A percentile compares a stretch with the other conserved stretches of the same genome.
phyloP scores from a whole-genome alignment of 2,888 invertebrate species.

The Drosophila birchii region DNA sequence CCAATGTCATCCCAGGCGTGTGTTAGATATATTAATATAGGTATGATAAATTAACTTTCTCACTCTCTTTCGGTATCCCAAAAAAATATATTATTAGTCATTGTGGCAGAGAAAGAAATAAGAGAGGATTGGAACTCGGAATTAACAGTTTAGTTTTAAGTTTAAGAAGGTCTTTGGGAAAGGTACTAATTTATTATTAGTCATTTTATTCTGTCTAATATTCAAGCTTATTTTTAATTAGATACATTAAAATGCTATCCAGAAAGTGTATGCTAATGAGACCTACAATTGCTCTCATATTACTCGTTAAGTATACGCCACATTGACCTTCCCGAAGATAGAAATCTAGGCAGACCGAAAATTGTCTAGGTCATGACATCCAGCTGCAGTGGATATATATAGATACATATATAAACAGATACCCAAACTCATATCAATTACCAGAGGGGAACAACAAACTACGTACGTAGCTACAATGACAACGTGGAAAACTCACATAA shows the following conservation, averaged over 20 bases:
- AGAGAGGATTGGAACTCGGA: neutral
- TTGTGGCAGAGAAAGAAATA: slow-evolving; percentile 1
- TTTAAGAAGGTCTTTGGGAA: too few species aligned
- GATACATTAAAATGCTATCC: neutral
- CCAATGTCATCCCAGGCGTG: slow-evolving; percentile 24
- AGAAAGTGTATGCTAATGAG: slow-evolving; percentile 26
- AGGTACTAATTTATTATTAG: neutral
- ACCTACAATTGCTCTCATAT: slow-evolving; percentile 17
- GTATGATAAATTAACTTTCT: slow-evolving; percentile 32
- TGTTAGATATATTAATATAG: slow-evolving; percentile 6
- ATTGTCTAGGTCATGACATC: slow-evolving; percentile 70
- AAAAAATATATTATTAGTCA: slow-evolving; percentile 24
- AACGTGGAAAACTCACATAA: slow-evolving; percentile 50
- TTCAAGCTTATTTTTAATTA: neutral
- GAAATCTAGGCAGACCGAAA: slow-evolving; percentile 49
- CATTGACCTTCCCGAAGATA: slow-evolving; percentile 52
- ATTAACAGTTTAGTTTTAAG: neutral
- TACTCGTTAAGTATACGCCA: slow-evolving; percentile 37
- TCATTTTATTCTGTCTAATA: neutral
- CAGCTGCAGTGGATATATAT: slow-evolving; percentile 54
- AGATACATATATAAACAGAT: neutral
- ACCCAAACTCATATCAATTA: slow-evolving; percentile 56
- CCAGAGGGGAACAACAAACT: slow-evolving; percentile 32
- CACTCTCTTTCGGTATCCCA: slow-evolving; percentile 3
- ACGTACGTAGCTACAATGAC: slow-evolving; percentile 33